Conservation (phyloP, 1,140 invertebrate genomes). For the Aphidius ervi region DNA sequence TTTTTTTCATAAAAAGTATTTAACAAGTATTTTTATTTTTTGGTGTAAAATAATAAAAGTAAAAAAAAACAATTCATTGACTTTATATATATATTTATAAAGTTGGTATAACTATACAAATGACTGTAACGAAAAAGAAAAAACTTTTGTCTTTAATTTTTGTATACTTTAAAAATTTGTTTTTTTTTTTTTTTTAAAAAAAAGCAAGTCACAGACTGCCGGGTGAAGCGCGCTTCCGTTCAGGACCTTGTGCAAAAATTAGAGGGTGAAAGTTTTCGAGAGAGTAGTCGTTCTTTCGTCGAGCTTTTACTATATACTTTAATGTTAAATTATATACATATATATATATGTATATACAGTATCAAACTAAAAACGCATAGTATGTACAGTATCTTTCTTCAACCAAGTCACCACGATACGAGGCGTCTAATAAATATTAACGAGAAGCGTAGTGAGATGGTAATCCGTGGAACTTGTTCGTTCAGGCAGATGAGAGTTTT, state of each 20-base stretch:
- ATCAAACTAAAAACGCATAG: background rate
- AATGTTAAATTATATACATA: background rate
- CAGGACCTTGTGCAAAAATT: constrained; percentile 28
- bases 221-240: constrained; percentile 10
- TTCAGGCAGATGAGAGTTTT: constrained; percentile 13
- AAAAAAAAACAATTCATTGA: too few relatives aligned
- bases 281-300: background rate
- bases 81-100: too few relatives aligned
- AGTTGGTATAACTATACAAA: too few relatives aligned
- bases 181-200: too few relatives aligned
- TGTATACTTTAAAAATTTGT: too few relatives aligned
- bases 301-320: background rate
- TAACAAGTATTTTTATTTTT: too few relatives aligned
- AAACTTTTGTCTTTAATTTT: too few relatives aligned
- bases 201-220: background rate
- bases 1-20: too few relatives aligned
- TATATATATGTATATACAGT: background rate
- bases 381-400: constrained; percentile 9
- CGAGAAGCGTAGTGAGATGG: constrained; percentile 42
- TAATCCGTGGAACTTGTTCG: constrained; percentile 43
- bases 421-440: constrained; percentile 47
- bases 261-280: constrained; percentile 35
- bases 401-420: constrained; percentile 22
- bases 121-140: too few relatives aligned
- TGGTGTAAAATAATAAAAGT: too few relatives aligned